phyloP scores from a whole-genome alignment of 2,888 invertebrate species.

The Miltochrista miniata region DNA sequence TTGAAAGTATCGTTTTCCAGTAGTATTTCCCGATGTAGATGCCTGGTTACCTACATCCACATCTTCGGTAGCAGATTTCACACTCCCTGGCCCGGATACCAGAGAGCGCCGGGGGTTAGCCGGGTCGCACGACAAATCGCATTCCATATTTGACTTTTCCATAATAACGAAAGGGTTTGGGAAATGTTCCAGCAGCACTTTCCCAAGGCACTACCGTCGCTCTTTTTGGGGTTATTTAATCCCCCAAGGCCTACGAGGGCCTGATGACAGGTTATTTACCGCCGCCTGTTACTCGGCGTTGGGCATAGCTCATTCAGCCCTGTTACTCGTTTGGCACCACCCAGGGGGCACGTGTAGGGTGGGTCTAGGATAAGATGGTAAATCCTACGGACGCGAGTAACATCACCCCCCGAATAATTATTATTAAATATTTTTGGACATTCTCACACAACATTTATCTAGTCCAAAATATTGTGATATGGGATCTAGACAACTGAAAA shows the following conservation, averaged over 20 bases:
- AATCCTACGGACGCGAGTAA: slow-evolving; percentile 7
- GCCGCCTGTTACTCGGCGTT: slow-evolving; percentile 3
- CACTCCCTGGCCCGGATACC: slow-evolving; percentile 24
- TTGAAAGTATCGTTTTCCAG: neutral
- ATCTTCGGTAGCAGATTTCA: slow-evolving; percentile 15
- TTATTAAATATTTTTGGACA: too few relatives aligned
- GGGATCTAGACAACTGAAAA: too few relatives aligned
- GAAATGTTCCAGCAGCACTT: neutral
- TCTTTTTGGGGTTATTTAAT: slow-evolving; percentile 1
- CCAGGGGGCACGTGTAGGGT: slow-evolving; percentile 14
- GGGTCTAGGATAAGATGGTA: slow-evolving; percentile 10
- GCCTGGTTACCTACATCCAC: slow-evolving; percentile 19
- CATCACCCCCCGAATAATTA: slow-evolving; percentile 1
- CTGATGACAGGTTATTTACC: slow-evolving; percentile 1
- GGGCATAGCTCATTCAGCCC: neutral
- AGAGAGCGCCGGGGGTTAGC: slow-evolving; percentile 29
- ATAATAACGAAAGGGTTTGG: neutral
- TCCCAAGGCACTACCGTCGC: neutral
- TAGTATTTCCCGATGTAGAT: neutral
- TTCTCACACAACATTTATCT: too few relatives aligned
- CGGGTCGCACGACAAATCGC: slow-evolving; percentile 24
- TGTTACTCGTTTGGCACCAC: slow-evolving; percentile 11
- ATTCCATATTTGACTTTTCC: neutral
- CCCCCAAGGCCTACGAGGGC: neutral
- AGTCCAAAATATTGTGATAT: too few relatives aligned